Evolutionary conservation across 2,797 vertebrate genomes (phyloP).

Genomic region (Florisuga fusca): DNA sequence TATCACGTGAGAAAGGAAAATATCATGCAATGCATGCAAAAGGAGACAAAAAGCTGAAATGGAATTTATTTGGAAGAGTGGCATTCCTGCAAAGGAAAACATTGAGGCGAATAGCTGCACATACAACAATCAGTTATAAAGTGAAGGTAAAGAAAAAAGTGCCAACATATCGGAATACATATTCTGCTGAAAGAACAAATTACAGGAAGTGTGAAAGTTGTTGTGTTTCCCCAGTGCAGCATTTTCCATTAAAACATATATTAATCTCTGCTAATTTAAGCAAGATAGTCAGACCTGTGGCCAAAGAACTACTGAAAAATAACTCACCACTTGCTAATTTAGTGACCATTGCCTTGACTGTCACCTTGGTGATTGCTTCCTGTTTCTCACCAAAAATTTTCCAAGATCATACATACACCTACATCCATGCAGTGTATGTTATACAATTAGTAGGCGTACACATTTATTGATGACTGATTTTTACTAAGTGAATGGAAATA

Average conservation of each 20-base stretch:
- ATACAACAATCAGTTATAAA: conserved; percentile 77
- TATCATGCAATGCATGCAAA: conserved; percentile 83
- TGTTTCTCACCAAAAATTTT: conserved; percentile 65
- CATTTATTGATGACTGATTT: conserved; percentile 38
- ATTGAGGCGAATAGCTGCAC: conserved; percentile 76
- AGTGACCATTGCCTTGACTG: conserved; percentile 69
- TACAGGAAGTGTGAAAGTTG: conserved; percentile 90
- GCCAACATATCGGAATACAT: conserved; percentile 72
- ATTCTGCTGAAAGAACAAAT: conserved; percentile 78
- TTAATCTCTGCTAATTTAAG: conserved; percentile 75
- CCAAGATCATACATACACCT: conserved; percentile 71
- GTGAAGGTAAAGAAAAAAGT: conserved; percentile 75
- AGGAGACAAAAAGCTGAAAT: conserved; percentile 76
- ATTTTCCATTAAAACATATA: conserved; percentile 68
- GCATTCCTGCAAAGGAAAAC: conserved; percentile 86
- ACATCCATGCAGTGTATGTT: conserved; percentile 69
- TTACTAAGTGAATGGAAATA: conserved; percentile 50
- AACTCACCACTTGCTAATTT: conserved; percentile 73
- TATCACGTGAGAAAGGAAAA: conserved; percentile 77
- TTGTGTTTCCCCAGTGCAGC: conserved; percentile 76
- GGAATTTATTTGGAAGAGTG: conserved; percentile 70
- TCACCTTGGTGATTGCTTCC: conserved; percentile 67
- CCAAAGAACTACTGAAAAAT: conserved; percentile 66
- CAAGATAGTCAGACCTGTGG: conserved; percentile 65
- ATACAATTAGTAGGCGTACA: conserved; percentile 62